Evolutionary conservation across 2,888 invertebrate genomes (phyloP).

Genomic region (Harpagoxenus sublaevis): DNA sequence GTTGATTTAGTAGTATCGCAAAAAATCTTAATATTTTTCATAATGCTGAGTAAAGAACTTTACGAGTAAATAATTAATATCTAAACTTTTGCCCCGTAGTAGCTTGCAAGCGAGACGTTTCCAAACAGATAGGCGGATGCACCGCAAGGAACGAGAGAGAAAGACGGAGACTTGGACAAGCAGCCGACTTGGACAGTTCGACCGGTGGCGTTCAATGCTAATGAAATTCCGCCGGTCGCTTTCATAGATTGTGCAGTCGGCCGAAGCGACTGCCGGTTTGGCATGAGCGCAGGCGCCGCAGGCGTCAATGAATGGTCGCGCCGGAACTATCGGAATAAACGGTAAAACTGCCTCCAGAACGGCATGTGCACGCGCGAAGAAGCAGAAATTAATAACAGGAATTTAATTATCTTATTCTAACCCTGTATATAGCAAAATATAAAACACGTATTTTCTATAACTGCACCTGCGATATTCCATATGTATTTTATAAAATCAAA

Average conservation of each 20-base stretch:
- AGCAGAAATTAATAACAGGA: conserved; percentile 19
- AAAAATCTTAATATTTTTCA: not conserved
- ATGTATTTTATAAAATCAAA: not conserved
- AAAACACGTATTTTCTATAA: not conserved
- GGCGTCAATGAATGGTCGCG: conserved; percentile 66
- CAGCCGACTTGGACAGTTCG: conserved; percentile 81
- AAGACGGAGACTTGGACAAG: conserved; percentile 57
- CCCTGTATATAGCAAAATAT: not conserved
- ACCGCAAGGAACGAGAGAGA: conserved; percentile 62
- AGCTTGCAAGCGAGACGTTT: conserved; percentile 26
- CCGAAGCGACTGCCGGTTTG: conserved; percentile 72
- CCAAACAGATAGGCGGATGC: conserved; percentile 51
- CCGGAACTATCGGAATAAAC: conserved; percentile 36
- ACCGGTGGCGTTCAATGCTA: conserved; percentile 81
- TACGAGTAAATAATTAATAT: not conserved
- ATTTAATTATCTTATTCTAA: conserved; percentile 13
- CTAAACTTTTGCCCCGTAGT: not conserved
- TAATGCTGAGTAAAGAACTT: not conserved
- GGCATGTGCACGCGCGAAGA: not conserved
- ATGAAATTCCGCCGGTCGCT: conserved; percentile 83
- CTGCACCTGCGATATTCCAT: not conserved
- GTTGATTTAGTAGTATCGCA: not conserved
- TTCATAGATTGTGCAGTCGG: conserved; percentile 79
- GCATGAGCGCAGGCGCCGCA: conserved; percentile 65
- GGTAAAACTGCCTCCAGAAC: conserved; percentile 22